Evolutionary conservation across 2,888 invertebrate species (phyloP), one percentile per base, ranked within the genome.

Genomic region (Cephus pulcher): DNA sequence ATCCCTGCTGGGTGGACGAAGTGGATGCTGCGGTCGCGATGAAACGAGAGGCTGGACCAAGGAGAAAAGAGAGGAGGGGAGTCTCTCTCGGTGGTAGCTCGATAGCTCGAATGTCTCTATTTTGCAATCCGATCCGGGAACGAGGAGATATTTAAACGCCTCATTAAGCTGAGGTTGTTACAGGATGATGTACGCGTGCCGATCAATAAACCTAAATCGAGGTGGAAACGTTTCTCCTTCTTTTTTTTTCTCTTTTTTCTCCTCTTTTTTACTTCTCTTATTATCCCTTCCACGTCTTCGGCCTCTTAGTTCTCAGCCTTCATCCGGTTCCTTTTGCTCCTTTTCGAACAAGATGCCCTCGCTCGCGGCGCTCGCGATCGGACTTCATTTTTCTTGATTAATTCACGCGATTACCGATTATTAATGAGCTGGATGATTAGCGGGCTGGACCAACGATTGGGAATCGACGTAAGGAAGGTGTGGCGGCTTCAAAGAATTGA

Each of bases 401-500:
- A 84, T 85, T 81, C 80, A 78, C 71, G 83, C 84, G 84, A 85
- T 86, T 84, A 84, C 79, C 76, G 79, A 82, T 85, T 83, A 82
- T 85, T 85, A 85, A 84, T 84, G 84, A 85, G 78, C 82, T 76
- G 80, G 77, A 77, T 82, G 82, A 84, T 84, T 84, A 84, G 82
- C 82, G 78, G 74, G n/a, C 71, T 30, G 68, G 73, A 70, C 76
- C 56, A 56, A 9, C 15, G 56, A 56, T 56, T 56, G 23, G 56
- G 56, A 56, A 56, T 56, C 56, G 56, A 56, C 56, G 23, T 56
- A 23, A 56, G 9, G 23, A 56, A 56, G 56, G 56, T 56, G 56
- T 56, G 56, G 23, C 56, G 56, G 56, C 23, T 2, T 56, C 9
- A 56, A 56, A 56, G 23, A 23, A 56, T 23, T 56, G 23, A 56